Conservation (phyloP, 2,888 invertebrate species). For the Tortricodes alternella region DNA sequence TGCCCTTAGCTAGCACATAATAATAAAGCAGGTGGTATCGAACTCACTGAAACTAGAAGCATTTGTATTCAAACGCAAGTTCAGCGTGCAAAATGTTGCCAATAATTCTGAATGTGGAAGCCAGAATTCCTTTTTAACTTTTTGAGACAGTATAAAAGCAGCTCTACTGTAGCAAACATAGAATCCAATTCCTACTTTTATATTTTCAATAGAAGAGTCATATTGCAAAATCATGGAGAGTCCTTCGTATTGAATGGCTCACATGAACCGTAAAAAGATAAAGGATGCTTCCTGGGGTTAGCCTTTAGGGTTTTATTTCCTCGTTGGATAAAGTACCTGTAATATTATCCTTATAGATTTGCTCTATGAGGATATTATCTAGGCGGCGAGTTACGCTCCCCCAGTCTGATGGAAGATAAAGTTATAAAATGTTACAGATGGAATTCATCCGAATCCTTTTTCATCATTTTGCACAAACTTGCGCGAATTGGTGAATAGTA, state of each 20-base stretch:
- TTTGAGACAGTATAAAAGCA: neutral
- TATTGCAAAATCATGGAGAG: constrained; percentile 48
- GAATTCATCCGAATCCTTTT: neutral
- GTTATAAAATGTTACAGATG: constrained; percentile 10
- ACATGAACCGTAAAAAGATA: constrained; percentile 50
- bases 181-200: constrained; percentile 18
- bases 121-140: constrained; percentile 20
- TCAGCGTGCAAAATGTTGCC: constrained; percentile 41
- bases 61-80: constrained; percentile 36
- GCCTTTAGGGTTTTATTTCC: constrained; percentile 38
- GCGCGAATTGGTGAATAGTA: neutral
- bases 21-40: constrained; percentile 34
- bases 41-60: constrained; percentile 27
- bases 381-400: constrained; percentile 10
- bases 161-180: neutral
- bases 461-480: constrained; percentile 5
- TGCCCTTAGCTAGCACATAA: constrained; percentile 27
- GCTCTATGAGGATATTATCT: constrained; percentile 23
- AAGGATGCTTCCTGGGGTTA: constrained; percentile 42
- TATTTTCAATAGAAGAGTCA: constrained; percentile 31
- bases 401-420: constrained; percentile 18
- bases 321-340: constrained; percentile 33
- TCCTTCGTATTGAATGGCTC: constrained; percentile 46
- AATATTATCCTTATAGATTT: constrained; percentile 32
- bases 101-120: constrained; percentile 42